A percentile compares a stretch with the other conserved stretches of the same genome.
Evolutionary conservation across 2,888 invertebrate genomes (phyloP).

Genomic region (Xestia sexstrigata): DNA sequence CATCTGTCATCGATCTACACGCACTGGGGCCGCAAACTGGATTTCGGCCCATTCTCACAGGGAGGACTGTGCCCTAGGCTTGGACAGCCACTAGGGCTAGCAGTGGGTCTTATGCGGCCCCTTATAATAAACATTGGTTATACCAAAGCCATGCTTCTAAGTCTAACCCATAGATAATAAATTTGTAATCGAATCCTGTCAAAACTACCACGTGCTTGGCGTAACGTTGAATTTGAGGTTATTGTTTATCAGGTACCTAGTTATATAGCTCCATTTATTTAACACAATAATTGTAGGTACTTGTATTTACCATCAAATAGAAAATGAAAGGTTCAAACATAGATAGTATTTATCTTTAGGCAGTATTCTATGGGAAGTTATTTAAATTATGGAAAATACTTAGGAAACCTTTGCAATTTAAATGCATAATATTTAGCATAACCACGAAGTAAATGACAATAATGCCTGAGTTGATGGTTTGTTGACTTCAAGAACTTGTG

Average conservation of each 20-base stretch:
- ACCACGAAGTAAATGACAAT: background rate
- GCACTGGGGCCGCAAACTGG: background rate
- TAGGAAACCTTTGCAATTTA: background rate
- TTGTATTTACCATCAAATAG: background rate
- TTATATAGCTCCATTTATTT: constrained; percentile 1
- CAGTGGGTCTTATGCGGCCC: background rate
- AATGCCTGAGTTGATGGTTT: constrained; percentile 3
- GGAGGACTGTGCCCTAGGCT: background rate
- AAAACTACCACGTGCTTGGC: constrained; percentile 14
- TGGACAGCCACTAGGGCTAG: background rate
- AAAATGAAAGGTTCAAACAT: background rate
- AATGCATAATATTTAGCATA: background rate
- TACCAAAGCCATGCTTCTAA: background rate
- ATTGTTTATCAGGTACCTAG: background rate
- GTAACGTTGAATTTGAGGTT: background rate
- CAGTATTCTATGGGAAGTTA: background rate
- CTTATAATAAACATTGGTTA: background rate
- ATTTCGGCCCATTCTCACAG: background rate
- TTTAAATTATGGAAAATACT: background rate
- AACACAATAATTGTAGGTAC: no score
- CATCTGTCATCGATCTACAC: background rate
- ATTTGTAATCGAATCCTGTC: background rate
- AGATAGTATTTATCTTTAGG: background rate
- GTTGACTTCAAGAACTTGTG: constrained; percentile 9
- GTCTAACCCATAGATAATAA: background rate